phyloP scores from a whole-genome alignment of 2,888 invertebrate species.

The Ectropis crepuscularia region DNA sequence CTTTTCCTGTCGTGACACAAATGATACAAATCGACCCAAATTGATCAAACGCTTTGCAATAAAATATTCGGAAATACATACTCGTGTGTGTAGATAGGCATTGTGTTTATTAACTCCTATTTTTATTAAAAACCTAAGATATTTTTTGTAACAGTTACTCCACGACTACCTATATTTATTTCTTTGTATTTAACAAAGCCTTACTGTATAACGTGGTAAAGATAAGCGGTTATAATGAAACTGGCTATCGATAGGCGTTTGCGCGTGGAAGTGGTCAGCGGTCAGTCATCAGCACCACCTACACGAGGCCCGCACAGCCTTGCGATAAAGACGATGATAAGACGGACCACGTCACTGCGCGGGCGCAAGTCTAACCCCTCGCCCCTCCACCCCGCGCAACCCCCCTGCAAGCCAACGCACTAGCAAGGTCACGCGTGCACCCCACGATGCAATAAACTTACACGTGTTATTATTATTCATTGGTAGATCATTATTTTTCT shows the following conservation, averaged over 20 bases:
- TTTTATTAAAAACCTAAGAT: no score
- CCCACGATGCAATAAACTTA: constrained; percentile 58
- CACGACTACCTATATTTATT: no score
- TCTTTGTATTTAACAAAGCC: no score
- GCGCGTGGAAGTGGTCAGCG: constrained; percentile 15
- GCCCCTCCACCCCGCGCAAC: constrained; percentile 35
- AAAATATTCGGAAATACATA: no score
- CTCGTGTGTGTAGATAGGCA: no score
- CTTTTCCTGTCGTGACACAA: no score
- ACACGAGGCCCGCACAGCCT: constrained; percentile 36
- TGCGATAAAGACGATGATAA: constrained; percentile 65
- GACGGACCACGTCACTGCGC: constrained; percentile 58
- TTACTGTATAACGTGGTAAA: neutral
- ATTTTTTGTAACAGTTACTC: no score
- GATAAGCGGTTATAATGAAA: constrained; percentile 13
- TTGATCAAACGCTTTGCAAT: no score
- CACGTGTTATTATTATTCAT: constrained; percentile 60
- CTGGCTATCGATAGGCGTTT: neutral
- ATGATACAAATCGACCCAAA: no score
- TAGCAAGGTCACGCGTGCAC: constrained; percentile 66
- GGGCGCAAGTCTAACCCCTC: constrained; percentile 63
- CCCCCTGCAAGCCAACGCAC: constrained; percentile 42
- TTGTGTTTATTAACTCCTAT: no score
- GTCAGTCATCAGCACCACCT: constrained; percentile 29
- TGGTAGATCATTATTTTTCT: constrained; percentile 19